Evolutionary conservation across 2,797 vertebrate genomes (phyloP).

Genomic region (Podargus strigoides): DNA sequence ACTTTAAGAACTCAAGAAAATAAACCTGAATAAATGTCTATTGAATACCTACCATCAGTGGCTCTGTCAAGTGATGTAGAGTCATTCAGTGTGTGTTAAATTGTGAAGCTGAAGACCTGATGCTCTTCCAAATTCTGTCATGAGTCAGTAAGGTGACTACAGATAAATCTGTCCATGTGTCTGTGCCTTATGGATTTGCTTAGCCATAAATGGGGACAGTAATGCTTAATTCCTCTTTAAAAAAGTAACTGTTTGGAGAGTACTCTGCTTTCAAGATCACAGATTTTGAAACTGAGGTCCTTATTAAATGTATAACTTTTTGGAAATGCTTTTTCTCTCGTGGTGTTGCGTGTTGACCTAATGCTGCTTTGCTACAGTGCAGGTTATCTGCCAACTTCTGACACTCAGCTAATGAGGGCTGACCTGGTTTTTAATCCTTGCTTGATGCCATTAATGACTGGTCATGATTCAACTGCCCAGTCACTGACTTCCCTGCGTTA

Average conservation of each 20-base stretch:
- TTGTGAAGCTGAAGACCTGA: background rate
- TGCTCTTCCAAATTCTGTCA: background rate
- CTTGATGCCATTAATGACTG: background rate
- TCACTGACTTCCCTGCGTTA: background rate
- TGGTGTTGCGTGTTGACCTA: background rate
- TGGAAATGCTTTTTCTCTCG: background rate
- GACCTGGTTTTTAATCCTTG: background rate
- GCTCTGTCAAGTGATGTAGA: accelerated
- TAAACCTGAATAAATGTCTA: background rate
- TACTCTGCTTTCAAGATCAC: too few relatives aligned
- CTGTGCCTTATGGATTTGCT: background rate
- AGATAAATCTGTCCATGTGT: background rate
- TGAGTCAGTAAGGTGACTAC: background rate
- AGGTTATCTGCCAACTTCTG: background rate
- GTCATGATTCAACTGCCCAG: background rate
- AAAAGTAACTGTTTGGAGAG: too few relatives aligned
- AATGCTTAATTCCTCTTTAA: background rate
- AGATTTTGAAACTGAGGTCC: background rate
- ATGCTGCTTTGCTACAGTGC: background rate
- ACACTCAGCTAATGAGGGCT: background rate
- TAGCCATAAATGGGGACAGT: background rate
- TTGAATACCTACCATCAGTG: background rate
- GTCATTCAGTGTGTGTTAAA: background rate
- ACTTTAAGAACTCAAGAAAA: background rate
- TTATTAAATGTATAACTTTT: background rate